A percentile compares a stretch with the other conserved stretches of the same genome.
phyloP scores from a whole-genome alignment of 2,888 invertebrate genomes.

The Agrotis ipsilon region DNA sequence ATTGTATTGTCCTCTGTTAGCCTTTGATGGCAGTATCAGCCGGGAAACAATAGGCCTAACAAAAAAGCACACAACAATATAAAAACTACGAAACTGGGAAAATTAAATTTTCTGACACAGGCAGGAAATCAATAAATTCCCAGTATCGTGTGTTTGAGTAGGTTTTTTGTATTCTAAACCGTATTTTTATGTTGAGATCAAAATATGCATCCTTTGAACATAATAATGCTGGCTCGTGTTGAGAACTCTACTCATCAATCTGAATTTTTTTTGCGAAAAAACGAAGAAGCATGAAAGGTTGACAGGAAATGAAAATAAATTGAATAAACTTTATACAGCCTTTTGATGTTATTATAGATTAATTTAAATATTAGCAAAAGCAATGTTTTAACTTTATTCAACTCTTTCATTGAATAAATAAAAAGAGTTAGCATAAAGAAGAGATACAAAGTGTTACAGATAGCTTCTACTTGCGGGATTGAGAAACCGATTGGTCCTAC shows the following conservation, averaged over 20 bases:
- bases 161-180: neutral
- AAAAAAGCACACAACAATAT: conserved; percentile 35
- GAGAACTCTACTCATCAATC: neutral
- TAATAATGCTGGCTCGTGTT: neutral
- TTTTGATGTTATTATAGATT: neutral
- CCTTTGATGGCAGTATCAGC: conserved; percentile 48
- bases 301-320: conserved; percentile 3
- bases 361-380: neutral
- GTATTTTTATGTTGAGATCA: neutral
- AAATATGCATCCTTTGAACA: neutral
- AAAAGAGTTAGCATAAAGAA: conserved; percentile 32
- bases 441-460: conserved; percentile 47
- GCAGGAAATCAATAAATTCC: neutral
- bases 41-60: conserved; percentile 29
- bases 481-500: conserved; percentile 31
- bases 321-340: neutral
- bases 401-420: conserved; percentile 30
- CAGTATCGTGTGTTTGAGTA: too few species aligned
- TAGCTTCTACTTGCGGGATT: conserved; percentile 33
- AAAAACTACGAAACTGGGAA: conserved; percentile 30
- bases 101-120: conserved; percentile 26
- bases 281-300: neutral
- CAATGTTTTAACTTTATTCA: neutral
- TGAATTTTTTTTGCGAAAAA: neutral
- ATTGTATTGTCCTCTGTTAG: conserved; percentile 43